phyloP scores from a whole-genome alignment of 1,140 invertebrate genomes.

The Lepidurus packardi region DNA sequence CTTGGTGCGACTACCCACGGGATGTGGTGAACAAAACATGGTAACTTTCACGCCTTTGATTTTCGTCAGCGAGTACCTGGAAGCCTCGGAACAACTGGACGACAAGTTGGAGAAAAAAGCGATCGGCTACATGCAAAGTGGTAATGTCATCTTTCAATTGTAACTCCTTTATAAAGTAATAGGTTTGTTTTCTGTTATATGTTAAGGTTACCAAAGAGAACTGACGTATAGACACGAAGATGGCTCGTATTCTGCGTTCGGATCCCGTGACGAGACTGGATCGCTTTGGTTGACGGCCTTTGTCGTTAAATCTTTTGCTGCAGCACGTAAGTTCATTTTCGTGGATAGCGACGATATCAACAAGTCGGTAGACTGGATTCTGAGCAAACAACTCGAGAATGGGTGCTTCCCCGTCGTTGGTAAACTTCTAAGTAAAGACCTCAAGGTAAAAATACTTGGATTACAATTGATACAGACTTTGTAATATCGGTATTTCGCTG shows the following conservation, averaged over 20 bases:
- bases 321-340: constrained; percentile 57
- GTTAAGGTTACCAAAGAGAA: constrained; percentile 57
- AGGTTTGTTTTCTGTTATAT: too few relatives aligned
- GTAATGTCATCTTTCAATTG: constrained; percentile 42
- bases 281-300: constrained; percentile 80
- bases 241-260: constrained; percentile 77
- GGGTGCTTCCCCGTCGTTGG: constrained; percentile 52
- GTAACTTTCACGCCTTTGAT: constrained; percentile 70
- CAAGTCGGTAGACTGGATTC: constrained; percentile 47
- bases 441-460: constrained; percentile 24
- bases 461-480: background rate
- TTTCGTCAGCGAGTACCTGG: constrained; percentile 60
- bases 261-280: constrained; percentile 54
- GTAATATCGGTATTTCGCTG: background rate
- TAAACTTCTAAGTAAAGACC: constrained; percentile 21
- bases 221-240: constrained; percentile 51
- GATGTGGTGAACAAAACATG: constrained; percentile 82
- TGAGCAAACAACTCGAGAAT: constrained; percentile 46
- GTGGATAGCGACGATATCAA: constrained; percentile 54
- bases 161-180: too few relatives aligned
- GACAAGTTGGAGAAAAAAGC: constrained; percentile 50
- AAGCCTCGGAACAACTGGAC: constrained; percentile 44
- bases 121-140: constrained; percentile 60
- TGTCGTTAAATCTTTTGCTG: constrained; percentile 63
- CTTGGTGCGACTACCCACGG: constrained; percentile 56